Percentiles rank a stretch among this genome's conserved stretches.
These are phyloP conservation scores for Blastomussa wellsi DNA, from an alignment of 92 coral and sea anemone genomes.

Conservation along the genomic window DNA sequence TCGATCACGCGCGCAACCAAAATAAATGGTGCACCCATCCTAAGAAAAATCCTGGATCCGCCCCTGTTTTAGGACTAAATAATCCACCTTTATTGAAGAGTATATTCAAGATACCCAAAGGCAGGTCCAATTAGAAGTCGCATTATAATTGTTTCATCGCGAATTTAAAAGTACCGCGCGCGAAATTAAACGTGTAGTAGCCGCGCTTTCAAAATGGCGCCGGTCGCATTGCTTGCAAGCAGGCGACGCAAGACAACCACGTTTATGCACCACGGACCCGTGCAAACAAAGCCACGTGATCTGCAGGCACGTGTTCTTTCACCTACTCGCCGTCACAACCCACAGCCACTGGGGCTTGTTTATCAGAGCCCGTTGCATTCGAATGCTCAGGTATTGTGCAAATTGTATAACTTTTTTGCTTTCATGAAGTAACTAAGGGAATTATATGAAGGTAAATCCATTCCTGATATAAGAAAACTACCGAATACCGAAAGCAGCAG, in stretches of 20 bases:
- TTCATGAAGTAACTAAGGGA: neutral
- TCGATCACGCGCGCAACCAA: no score
- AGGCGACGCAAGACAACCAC: slow-evolving; percentile 73
- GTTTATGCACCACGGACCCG: slow-evolving; percentile 68
- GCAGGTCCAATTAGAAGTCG: no score
- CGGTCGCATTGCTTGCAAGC: slow-evolving; percentile 11
- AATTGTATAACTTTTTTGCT: neutral
- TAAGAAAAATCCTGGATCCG: no score
- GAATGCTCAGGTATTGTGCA: slow-evolving; percentile 58
- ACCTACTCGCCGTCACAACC: slow-evolving; percentile 92
- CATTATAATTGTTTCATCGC: slow-evolving; percentile 4
- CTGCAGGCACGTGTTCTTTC: slow-evolving; percentile 73
- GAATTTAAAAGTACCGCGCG: slow-evolving; percentile 2
- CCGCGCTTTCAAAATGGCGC: slow-evolving; percentile 15
- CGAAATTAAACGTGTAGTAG: neutral
- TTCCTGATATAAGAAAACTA: neutral
- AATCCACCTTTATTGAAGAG: no score
- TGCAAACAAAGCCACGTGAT: slow-evolving; percentile 71
- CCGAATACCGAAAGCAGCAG: neutral
- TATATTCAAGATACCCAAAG: no score
- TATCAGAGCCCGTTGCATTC: slow-evolving; percentile 83
- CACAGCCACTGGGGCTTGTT: slow-evolving; percentile 90
- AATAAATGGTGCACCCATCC: no score
- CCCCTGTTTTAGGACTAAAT: no score
- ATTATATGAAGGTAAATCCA: neutral